Conservation (phyloP, 2,797 vertebrate species). For the Podarcis siculus region DNA sequence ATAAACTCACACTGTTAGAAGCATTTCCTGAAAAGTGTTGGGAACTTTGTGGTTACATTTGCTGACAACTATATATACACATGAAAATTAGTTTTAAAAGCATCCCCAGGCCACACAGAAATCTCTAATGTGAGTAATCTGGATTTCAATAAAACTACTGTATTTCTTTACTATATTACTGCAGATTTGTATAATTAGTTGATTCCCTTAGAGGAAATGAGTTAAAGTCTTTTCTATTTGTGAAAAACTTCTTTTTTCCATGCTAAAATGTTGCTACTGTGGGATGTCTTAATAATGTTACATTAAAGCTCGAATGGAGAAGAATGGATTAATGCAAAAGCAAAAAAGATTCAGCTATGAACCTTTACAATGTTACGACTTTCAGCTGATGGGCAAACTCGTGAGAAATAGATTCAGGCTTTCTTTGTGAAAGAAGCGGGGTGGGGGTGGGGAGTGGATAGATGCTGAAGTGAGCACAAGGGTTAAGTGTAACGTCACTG, state of each 20-base stretch:
- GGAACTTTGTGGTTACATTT: conserved; percentile 36
- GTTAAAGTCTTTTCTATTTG: conserved; percentile 58
- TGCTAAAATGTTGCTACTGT: conserved; percentile 66
- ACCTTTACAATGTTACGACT: conserved; percentile 23
- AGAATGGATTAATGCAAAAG: conserved; percentile 33
- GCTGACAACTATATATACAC: conserved; percentile 52
- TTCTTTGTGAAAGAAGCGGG: not conserved
- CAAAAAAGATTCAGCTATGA: conserved; percentile 27
- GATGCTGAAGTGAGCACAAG: not conserved
- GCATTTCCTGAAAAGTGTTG: not conserved
- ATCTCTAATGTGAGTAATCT: conserved; percentile 59
- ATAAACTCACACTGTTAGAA: not conserved
- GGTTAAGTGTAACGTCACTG: not conserved
- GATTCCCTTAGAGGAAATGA: conserved; percentile 68
- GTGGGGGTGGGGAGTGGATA: not conserved
- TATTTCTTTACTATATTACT: conserved; percentile 70
- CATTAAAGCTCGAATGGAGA: not conserved
- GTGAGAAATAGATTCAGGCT: not conserved
- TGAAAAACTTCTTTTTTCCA: conserved; percentile 42
- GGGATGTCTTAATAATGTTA: conserved; percentile 58
- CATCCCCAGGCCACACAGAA: conserved; percentile 53
- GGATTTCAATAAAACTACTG: conserved; percentile 66
- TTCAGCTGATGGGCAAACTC: conserved; percentile 12
- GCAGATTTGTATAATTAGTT: conserved; percentile 73
- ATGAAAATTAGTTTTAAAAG: conserved; percentile 71